Conservation (phyloP, 1,140 invertebrate genomes). For the Lordiphosa clarofinis region DNA sequence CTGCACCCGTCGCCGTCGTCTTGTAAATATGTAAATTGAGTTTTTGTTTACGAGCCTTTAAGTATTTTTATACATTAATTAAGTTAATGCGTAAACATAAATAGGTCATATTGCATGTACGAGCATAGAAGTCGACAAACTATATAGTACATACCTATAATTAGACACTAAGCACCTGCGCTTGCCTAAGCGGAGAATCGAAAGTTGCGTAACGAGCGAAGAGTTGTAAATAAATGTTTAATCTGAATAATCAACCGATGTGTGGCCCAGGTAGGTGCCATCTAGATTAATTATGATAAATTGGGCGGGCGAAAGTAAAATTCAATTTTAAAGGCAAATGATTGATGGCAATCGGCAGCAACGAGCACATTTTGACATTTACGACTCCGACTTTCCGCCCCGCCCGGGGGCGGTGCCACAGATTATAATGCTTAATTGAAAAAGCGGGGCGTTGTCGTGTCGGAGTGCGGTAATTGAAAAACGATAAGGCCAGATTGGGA, state of each 20-base stretch:
- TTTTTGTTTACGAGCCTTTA: constrained; percentile 68
- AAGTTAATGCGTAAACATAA: constrained; percentile 31
- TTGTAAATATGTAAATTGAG: constrained; percentile 68
- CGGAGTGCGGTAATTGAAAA: constrained; percentile 57
- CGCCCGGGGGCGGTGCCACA: constrained; percentile 14
- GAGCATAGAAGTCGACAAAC: constrained; percentile 13
- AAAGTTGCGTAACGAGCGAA: constrained; percentile 38
- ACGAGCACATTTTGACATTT: constrained; percentile 1
- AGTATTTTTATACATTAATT: constrained; percentile 78
- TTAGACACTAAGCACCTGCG: constrained; percentile 16
- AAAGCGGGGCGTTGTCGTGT: not conserved
- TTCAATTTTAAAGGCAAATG: constrained; percentile 50
- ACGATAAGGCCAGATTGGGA: constrained; percentile 51
- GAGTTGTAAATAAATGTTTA: constrained; percentile 73
- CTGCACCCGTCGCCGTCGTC: constrained; percentile 36
- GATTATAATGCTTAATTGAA: constrained; percentile 64
- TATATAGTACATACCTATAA: constrained; percentile 33
- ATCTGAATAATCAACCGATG: constrained; percentile 62
- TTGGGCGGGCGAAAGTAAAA: constrained; percentile 33
- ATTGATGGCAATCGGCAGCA: constrained; percentile 53
- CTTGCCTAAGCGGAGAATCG: constrained; percentile 18
- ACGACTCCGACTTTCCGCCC: constrained; percentile 38
- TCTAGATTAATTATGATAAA: constrained; percentile 70
- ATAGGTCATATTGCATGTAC: constrained; percentile 27
- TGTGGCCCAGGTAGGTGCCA: constrained; percentile 20